A percentile compares a stretch with the other conserved stretches of the same genome.
Evolutionary conservation across 2,797 vertebrate genomes (phyloP).

Genomic region (Muraenolepis orangiensis): DNA sequence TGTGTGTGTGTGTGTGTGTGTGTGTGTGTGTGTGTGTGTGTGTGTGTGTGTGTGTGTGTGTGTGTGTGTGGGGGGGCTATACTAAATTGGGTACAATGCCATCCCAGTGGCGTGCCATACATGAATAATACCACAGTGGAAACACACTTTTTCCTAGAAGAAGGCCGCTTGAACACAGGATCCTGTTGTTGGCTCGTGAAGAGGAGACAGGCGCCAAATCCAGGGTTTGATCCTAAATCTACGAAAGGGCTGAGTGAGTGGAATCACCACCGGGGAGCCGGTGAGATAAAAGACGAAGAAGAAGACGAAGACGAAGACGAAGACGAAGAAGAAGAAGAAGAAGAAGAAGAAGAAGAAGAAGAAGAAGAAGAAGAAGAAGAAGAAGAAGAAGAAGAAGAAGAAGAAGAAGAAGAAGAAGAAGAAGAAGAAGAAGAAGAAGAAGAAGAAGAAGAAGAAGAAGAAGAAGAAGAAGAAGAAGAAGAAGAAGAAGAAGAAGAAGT

Average conservation of each 20-base stretch:
- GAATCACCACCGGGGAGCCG: constrained; percentile 48
- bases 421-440: too few relatives aligned
- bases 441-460: too few relatives aligned
- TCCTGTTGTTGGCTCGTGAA: constrained; percentile 19
- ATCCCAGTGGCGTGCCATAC: background rate
- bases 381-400: too few relatives aligned
- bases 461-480: too few relatives aligned
- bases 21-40: background rate
- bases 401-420: too few relatives aligned
- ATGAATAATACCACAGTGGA: constrained; percentile 1
- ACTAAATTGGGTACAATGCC: background rate
- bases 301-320: constrained; percentile 29
- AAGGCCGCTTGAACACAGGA: constrained; percentile 18
- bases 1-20: background rate
- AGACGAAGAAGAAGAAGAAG: too few relatives aligned
- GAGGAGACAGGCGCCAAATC: constrained; percentile 31
- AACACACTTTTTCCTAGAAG: background rate
- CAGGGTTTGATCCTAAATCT: constrained; percentile 44
- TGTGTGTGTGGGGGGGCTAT: background rate
- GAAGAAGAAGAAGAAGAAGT: too few relatives aligned
- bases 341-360: too few relatives aligned
- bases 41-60: constrained; percentile 1
- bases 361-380: too few relatives aligned
- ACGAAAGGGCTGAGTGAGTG: constrained; percentile 34
- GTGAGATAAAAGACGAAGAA: constrained; percentile 58